These are phyloP conservation scores for Tortrix viridana DNA, from an alignment of 2,888 invertebrate genomes.

Conservation along the genomic window DNA sequence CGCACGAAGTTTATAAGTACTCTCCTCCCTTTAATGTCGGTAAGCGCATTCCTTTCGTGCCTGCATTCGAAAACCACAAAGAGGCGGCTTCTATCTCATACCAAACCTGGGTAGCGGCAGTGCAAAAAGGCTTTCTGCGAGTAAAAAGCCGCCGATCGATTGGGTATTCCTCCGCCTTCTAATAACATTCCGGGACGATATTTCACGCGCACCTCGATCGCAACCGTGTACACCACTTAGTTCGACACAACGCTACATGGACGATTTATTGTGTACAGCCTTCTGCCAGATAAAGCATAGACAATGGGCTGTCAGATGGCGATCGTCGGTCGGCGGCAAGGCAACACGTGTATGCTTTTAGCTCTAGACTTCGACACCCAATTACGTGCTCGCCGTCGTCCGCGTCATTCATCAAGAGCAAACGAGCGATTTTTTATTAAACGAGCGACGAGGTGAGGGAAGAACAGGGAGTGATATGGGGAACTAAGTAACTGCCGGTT, in stretches of 20 bases:
- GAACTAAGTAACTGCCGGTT: conserved; percentile 41
- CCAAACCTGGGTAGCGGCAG: conserved; percentile 56
- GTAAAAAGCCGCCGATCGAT: conserved; percentile 68
- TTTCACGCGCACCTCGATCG: conserved; percentile 55
- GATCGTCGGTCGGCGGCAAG: conserved; percentile 60
- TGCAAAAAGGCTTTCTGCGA: conserved; percentile 55
- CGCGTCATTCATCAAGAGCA: conserved; percentile 73
- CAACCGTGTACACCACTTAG: conserved; percentile 55
- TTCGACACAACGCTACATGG: conserved; percentile 65
- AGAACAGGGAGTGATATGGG: conserved; percentile 56
- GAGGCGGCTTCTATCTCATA: conserved; percentile 54
- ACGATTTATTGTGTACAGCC: conserved; percentile 78
- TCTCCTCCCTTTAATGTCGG: conserved; percentile 31
- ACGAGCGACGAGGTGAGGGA: conserved; percentile 46
- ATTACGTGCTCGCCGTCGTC: conserved; percentile 69
- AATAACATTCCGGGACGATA: conserved; percentile 73
- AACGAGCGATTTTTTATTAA: conserved; percentile 72
- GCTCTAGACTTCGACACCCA: conserved; percentile 77
- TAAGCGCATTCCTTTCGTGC: conserved; percentile 49
- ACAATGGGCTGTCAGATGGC: conserved; percentile 77
- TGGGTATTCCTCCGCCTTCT: conserved; percentile 66
- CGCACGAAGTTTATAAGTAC: conserved; percentile 30
- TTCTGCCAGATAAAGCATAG: conserved; percentile 71
- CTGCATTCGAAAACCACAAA: conserved; percentile 52
- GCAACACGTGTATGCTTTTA: conserved; percentile 82